Evolutionary conservation across 2,113 vertebrate species (phyloP), one percentile per base, ranked within the genome.

Genomic region (Corvus cornix): DNA sequence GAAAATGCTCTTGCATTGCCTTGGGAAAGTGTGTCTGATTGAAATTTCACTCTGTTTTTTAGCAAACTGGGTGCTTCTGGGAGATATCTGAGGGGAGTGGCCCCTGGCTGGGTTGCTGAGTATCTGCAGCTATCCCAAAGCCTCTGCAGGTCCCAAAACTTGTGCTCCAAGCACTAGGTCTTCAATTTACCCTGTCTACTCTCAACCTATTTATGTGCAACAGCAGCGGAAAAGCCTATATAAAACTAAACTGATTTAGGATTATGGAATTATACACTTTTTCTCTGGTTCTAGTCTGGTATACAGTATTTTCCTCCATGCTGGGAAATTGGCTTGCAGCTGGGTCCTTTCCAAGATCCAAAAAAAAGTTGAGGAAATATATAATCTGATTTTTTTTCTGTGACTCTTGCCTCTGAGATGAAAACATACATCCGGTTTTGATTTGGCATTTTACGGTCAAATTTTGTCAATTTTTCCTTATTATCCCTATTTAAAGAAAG

Each of bases 261-360:
- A 49, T 87, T 95, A 73, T 52, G 64, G 62, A 78, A 55, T 17
- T 13, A 39, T 60, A 20, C 27, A 55, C 33, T 23, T 89, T 92
- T 79, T 83, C 88, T 44, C 62, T 93, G 35, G 11, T 82, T 88
- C 79, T 59, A 33, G 17, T 62, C 22, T 41, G 39, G 6, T 77
- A 30, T 78, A 11, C 8, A 60, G 16, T 43, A 19, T 56, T 86
- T 93, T 26, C 43, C 26, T 95, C 19, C 19, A 24, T 55, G 11
- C 68, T 91, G 74, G 51, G 43, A 96, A 83, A 94, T 17, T 80
- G 56, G 30, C 43, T 97, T 95, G 59, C 21, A 90, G 30, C 58
- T 82, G 49, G 56, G 46, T 84, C 20, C 13, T 82, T 94, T 83
- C 51, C 87, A 86, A 87, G 48, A 84, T 35, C 58, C 58, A 73